A percentile compares a stretch with the other conserved stretches of the same genome.
phyloP scores from a whole-genome alignment of 1,140 invertebrate species.

The Ephestia elutella region DNA sequence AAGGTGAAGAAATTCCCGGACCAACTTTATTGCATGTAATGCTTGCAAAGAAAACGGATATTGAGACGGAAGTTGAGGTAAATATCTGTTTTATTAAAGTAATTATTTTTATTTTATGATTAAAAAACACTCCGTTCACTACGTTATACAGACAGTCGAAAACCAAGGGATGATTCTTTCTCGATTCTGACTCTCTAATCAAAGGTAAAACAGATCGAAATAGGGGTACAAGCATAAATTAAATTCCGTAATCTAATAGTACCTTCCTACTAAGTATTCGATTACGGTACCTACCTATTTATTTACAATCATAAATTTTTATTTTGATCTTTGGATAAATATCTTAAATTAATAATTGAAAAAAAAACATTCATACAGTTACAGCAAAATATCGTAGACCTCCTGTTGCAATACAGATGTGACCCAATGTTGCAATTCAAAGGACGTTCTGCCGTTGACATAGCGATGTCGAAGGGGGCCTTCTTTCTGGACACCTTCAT shows the following conservation, averaged over 20 bases:
- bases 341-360: too few species aligned
- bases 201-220: too few species aligned
- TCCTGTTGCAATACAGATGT: slow-evolving; percentile 48
- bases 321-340: not conserved
- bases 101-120: too few species aligned
- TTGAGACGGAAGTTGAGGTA: slow-evolving; percentile 43
- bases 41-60: slow-evolving; percentile 34
- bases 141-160: too few species aligned
- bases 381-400: slow-evolving; percentile 33
- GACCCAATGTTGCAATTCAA: slow-evolving; percentile 37
- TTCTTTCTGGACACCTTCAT: slow-evolving; percentile 44
- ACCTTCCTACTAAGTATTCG: too few species aligned
- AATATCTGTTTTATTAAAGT: not conserved
- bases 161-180: too few species aligned
- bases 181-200: too few species aligned
- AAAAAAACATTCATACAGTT: slow-evolving; percentile 29
- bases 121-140: too few species aligned
- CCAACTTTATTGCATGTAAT: slow-evolving; percentile 53
- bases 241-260: too few species aligned
- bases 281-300: too few species aligned
- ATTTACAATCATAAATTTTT: not conserved
- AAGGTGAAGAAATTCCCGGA: slow-evolving; percentile 19
- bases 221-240: too few species aligned
- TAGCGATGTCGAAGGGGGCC: slow-evolving; percentile 37
- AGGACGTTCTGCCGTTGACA: slow-evolving; percentile 46